Percentiles rank a stretch among this genome's conserved stretches.
These are phyloP conservation scores for Drosophila arawakana DNA, from an alignment of 1,140 invertebrate genomes.

Conservation along the genomic window DNA sequence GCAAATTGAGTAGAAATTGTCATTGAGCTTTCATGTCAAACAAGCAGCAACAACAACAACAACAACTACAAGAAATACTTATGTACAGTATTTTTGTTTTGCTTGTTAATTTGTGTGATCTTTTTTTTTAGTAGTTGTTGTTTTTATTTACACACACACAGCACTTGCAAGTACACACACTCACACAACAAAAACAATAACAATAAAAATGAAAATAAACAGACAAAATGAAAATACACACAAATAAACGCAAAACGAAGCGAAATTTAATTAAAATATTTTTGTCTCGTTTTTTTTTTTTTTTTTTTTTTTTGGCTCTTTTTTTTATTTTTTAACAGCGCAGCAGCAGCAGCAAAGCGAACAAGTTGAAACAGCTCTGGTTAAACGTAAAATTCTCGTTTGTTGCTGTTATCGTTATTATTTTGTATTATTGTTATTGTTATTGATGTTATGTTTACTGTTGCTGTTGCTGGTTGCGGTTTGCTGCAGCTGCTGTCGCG, in stretches of 20 bases:
- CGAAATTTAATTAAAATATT: constrained; percentile 46
- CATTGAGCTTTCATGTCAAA: constrained; percentile 43
- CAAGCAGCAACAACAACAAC: constrained; percentile 29
- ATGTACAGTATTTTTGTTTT: background rate
- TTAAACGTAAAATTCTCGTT: constrained; percentile 35
- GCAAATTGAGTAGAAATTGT: constrained; percentile 33
- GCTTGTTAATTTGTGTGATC: background rate
- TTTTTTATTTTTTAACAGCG: constrained; percentile 9
- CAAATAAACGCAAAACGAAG: constrained; percentile 35
- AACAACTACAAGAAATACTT: constrained; percentile 24
- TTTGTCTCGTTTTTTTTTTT: constrained; percentile 22
- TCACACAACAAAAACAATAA: constrained; percentile 23
- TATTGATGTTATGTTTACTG: constrained; percentile 27
- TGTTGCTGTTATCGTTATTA: constrained; percentile 20
- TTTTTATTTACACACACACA: constrained; percentile 8
- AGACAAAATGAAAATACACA: constrained; percentile 49
- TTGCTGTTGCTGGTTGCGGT: constrained; percentile 21
- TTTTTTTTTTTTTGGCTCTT: constrained; percentile 27
- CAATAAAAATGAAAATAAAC: constrained; percentile 12
- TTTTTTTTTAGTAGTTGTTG: background rate
- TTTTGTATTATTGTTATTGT: constrained; percentile 17
- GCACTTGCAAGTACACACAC: constrained; percentile 21
- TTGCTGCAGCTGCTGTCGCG: constrained; percentile 36
- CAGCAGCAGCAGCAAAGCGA: constrained; percentile 22
- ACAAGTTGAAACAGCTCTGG: constrained; percentile 32